Base-by-base conservation (phyloP, 2,888 invertebrate species). In the Zele albiditarsus region DNA sequence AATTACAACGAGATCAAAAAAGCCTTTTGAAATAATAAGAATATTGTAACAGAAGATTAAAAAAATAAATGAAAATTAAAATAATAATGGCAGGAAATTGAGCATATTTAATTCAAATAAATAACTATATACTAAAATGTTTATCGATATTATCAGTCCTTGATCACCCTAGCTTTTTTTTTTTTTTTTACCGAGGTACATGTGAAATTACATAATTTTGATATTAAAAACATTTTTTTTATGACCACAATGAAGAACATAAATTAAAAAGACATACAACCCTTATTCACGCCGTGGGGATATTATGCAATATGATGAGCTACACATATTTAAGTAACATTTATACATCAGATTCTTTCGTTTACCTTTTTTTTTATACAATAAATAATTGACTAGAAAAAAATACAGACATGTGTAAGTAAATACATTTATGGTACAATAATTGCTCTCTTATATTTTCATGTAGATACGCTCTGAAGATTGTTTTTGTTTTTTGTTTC, bases 321-420 rank as follows among this genome's bases (percentile, higher is more conserved):
- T 77, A 77, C 73, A 70, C 53, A 60, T 74, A 62, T 67, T 77
- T 79, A 58, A 74, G 78, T 80, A 78, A 79, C 77, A 80, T 79
- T 78, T 71, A 77, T 63, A 27, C 38, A 33, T 80, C 75, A 75
- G 75, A 80, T 74, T 72, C 66, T 65, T 73, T 72, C 60, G 65
- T 75, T 60, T 75, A 58, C 46, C 76, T 53, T 66, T 73, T 66
- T 27, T 72, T 77, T 81, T 80, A 79, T 81, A 82, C 80, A 83
- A 74, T 81, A 78, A 82, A 77, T 80, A 81, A 82, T 82, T 82
- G 83, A 84, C 82, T 83, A 84, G 82, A 81, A 82, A 81, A 66
- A 80, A 81, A 82, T 74, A 58, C 78, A 76, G 72, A 78, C 76
- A 75, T 71, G 46, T 46, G 76, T 79, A 78, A 82, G 81, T 82